Evolutionary conservation across 1,140 invertebrate genomes (phyloP), one percentile per base, ranked within the genome.

Genomic region (Lucilia cuprina): DNA sequence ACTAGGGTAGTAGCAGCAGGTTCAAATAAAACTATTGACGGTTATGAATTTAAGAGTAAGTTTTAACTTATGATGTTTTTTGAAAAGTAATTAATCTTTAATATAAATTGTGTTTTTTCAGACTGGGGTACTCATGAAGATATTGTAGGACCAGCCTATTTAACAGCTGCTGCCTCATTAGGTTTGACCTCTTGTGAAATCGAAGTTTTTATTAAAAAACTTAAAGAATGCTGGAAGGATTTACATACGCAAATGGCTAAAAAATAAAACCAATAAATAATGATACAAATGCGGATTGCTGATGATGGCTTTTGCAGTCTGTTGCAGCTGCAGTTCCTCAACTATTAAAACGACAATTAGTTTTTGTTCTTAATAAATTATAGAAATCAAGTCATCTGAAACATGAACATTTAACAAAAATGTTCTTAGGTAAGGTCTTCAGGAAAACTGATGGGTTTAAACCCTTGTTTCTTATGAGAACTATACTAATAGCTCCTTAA

Each of bases 61-160:
- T 50, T 35, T 74, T 35, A n/a, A 34, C 10, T 13, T n/a, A n/a
- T 1, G 65, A n/a, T 70, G 65, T 21, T 41, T 8, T 41, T 0
- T 41, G 1, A 0, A 41, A 8, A 41, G 5, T 41, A 8, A 41
- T 41, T 41, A 2, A 41, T 8, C 5, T 41, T 41, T 41, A 8
- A 70, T 34, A 17, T 30, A 21, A 55, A 60, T 1, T 19, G 65
- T 30, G 10, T 12, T 34, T 65, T 82, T 60, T 85, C 34, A 92
- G 91, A 86, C 86, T 92, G 91, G 85, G 91, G 91, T 8, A 86
- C 89, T 13, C 91, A 92, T 85, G 86, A 84, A 13, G 78, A 82
- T 1, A 19, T 74, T 0, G 70, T 86, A 2, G 75, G 86, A 35
- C 84, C 83, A 21, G 87, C 91, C 0, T 92, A 92, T 83, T 84